Base-by-base conservation (phyloP, 2,888 invertebrate species). In the Polydrusus cervinus region DNA sequence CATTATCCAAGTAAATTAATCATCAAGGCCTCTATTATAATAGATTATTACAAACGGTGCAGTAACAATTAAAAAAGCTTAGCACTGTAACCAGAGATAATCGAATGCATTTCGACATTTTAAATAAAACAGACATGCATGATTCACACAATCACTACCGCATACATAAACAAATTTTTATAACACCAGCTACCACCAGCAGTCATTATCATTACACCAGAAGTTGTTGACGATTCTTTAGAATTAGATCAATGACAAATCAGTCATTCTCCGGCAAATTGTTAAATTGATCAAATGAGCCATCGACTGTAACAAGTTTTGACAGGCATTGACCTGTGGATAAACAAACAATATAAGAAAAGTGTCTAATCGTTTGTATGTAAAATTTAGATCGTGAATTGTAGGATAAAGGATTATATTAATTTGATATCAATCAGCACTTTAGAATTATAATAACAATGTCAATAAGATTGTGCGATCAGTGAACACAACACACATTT, bases 51-150 rank as follows among this genome's bases (percentile, higher is more conserved):
- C 25, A 38, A 60, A 60, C 38, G 18, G 40, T 60, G 49, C 30
- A 65, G 34, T 38, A 65, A 65, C 34, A 65, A 65, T 65, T 65
- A 49, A 65, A 49, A 65, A 65, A 65, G 47, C 47, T 49, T 38
- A 51, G 14, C 34, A 65, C 10, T 60, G 57, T 60, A 60, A 60
- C 57, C 57, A 60, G 16, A 60, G 57, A 60, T 60, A 60, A 60
- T 60, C 14, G 43, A 49, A 51, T 49, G 65, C 18, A 65, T 65
- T 65, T 38, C 65, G 65, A 65, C 65, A 65, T 60, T 20, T 34
- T 18, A 51, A 55, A n/a, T 1, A 5, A 38, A 55, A 55, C 55
- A 55, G 30, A 30, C 38, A 38, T 60, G 57, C 38, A 60, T 60
- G 57, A 60, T 38, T 60, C 57, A 60, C 57, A 60, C 38, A 55